Conservation (phyloP, 2,797 vertebrate species). For the Lagorchestes hirsutus region DNA sequence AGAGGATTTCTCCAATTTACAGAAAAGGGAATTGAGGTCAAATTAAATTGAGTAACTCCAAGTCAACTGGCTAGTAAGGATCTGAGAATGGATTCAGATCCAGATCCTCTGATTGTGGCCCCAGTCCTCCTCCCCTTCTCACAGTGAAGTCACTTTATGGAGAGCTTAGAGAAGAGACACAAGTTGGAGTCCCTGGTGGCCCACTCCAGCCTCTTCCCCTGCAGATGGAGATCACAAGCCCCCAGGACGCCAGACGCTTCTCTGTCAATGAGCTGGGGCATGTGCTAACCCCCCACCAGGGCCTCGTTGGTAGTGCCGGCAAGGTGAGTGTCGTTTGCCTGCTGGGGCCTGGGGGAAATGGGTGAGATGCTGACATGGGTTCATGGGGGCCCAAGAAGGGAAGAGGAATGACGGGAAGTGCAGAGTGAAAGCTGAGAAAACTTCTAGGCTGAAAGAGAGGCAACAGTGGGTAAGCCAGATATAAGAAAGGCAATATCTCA, state of each 20-base stretch:
- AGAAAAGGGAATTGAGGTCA: not conserved
- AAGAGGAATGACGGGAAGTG: conserved; percentile 17
- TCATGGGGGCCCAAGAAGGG: not conserved
- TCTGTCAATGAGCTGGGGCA: conserved; percentile 75
- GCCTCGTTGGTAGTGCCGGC: conserved; percentile 78
- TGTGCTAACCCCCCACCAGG: conserved; percentile 75
- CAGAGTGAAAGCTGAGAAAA: not conserved
- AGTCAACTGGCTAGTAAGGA: not conserved
- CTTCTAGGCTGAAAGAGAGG: not conserved
- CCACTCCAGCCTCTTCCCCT: conserved; percentile 30
- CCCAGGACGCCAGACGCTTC: conserved; percentile 76
- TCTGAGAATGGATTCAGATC: not conserved
- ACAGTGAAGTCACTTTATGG: not conserved
- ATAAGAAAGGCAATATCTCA: not conserved
- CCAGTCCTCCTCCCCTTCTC: not conserved
- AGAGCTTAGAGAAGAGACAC: fast-evolving
- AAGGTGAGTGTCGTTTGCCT: conserved; percentile 74
- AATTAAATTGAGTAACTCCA: not conserved
- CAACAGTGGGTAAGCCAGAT: not conserved
- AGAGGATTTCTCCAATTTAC: not conserved
- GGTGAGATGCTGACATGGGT: conserved; percentile 36
- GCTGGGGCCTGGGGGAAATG: not conserved
- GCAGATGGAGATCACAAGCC: conserved; percentile 81
- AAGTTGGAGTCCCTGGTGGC: not conserved
- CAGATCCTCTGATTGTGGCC: not conserved